Conservation (phyloP, 2,797 vertebrate species). For the Falco columbarius region DNA sequence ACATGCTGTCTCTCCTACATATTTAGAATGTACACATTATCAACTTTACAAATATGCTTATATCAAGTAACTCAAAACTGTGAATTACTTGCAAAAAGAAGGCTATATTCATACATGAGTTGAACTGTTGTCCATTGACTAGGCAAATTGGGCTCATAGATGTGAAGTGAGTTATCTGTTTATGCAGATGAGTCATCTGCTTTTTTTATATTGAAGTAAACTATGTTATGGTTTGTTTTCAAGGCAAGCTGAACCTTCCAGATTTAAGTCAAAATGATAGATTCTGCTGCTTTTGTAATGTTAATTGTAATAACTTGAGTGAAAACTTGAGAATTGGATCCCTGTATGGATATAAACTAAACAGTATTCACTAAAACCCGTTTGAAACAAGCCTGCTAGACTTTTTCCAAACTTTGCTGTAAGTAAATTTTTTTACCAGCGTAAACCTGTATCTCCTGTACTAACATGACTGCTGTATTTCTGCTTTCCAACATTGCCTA, state of each 20-base stretch:
- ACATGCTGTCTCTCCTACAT: background rate
- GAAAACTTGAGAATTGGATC: background rate
- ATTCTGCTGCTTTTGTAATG: background rate
- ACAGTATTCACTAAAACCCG: background rate
- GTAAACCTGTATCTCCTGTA: background rate
- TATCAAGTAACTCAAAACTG: background rate
- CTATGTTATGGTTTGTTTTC: background rate
- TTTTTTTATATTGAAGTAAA: background rate
- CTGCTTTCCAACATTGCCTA: background rate
- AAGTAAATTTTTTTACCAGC: background rate
- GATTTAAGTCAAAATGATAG: background rate
- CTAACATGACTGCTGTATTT: background rate
- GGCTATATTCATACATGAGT: background rate
- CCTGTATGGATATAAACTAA: background rate
- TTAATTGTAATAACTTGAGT: background rate
- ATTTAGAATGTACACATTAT: background rate
- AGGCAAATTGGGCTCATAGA: background rate
- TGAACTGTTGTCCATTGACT: background rate
- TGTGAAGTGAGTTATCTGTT: background rate
- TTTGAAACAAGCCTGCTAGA: background rate
- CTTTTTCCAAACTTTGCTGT: background rate
- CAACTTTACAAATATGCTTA: background rate
- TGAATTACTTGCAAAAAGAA: background rate
- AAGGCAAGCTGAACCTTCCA: background rate
- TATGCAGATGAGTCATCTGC: background rate